Percentiles rank a stretch among this genome's conserved stretches.
Evolutionary conservation across 2,797 vertebrate species (phyloP).

Genomic region (Avahi laniger): DNA sequence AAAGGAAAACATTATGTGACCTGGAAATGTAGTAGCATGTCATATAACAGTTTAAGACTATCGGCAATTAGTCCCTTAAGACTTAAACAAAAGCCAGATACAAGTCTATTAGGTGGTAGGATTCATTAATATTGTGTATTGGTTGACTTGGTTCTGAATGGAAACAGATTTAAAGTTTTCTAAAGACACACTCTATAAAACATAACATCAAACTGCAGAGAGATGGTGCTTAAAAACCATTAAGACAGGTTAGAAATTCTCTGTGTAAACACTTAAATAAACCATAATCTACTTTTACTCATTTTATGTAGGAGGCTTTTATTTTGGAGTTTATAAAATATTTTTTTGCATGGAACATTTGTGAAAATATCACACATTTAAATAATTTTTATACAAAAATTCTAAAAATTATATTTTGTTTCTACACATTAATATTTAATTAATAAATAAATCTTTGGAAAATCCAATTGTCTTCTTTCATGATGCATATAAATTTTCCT

Average conservation of each 20-base stretch:
- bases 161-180: slow-evolving; percentile 50
- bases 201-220: not conserved
- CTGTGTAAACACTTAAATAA: slow-evolving; percentile 12
- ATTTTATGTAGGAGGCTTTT: not conserved
- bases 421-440: not conserved
- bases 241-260: not conserved
- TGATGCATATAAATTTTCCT: not conserved
- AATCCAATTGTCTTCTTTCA: slow-evolving; percentile 2
- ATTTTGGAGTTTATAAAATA: not conserved
- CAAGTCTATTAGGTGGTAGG: not conserved
- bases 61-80: not conserved
- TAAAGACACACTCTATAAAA: slow-evolving; percentile 29
- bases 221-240: not conserved
- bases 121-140: not conserved
- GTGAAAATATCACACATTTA: slow-evolving; percentile 16
- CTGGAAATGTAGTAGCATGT: not conserved
- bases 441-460: not conserved
- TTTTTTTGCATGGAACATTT: slow-evolving; percentile 12
- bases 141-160: not conserved
- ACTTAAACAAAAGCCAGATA: slow-evolving; percentile 17
- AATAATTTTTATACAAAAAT: not conserved
- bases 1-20: not conserved
- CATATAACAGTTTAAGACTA: not conserved
- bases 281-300: slow-evolving; percentile 33
- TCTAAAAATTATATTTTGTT: slow-evolving; percentile 14